A percentile compares a stretch with the other conserved stretches of the same genome.
These are phyloP conservation scores for Reticulitermes speratus DNA, from an alignment of 1,140 invertebrate species.

Conservation along the genomic window DNA sequence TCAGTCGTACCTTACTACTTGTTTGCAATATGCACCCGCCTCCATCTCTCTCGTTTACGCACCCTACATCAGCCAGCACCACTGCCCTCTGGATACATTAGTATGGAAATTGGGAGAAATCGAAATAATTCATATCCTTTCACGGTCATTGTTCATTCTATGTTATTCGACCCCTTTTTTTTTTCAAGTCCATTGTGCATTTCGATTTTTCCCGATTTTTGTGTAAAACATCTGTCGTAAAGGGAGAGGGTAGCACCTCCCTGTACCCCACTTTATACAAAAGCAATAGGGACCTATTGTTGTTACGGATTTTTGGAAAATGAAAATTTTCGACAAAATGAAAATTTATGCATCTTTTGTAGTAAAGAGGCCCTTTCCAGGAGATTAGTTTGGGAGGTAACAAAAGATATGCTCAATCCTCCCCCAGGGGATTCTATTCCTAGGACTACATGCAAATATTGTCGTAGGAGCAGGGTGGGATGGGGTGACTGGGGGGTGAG, in stretches of 20 bases:
- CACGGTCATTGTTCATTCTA: conserved; percentile 31
- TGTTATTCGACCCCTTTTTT: conserved; percentile 28
- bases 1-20: not conserved
- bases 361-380: conserved; percentile 34
- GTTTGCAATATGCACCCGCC: not conserved
- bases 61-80: not conserved
- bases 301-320: conserved; percentile 35
- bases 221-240: conserved; percentile 35
- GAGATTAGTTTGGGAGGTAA: conserved; percentile 34
- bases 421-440: not conserved
- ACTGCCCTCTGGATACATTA: not conserved
- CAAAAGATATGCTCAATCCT: not conserved
- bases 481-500: not conserved
- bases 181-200: conserved; percentile 28
- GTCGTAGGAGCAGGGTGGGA: not conserved
- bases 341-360: conserved; percentile 36
- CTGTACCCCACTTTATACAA: not conserved
- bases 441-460: conserved; percentile 22
- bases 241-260: not conserved
- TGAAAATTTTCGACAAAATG: conserved; percentile 37
- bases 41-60: not conserved
- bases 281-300: conserved; percentile 23
- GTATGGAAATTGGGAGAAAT: conserved; percentile 25
- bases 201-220: conserved; percentile 35
- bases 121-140: conserved; percentile 35